Percentiles rank a stretch among this genome's conserved stretches.
phyloP scores from a whole-genome alignment of 2,797 vertebrate species.

The Scyliorhinus canicula region DNA sequence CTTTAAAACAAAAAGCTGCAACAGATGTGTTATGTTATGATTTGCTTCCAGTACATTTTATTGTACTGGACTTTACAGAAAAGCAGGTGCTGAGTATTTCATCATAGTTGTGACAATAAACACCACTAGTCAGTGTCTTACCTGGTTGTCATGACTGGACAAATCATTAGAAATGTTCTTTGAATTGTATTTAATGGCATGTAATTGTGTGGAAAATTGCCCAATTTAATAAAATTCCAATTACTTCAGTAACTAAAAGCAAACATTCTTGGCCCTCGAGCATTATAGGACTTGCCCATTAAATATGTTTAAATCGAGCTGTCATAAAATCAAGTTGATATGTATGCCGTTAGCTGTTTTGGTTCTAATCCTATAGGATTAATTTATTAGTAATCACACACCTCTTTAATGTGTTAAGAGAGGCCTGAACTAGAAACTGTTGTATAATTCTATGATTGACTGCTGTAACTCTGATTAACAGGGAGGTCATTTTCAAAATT shows the following conservation, averaged over 20 bases:
- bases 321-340: not conserved
- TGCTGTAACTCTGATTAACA: not conserved
- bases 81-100: not conserved
- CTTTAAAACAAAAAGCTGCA: not conserved
- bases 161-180: not conserved
- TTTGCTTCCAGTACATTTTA: not conserved
- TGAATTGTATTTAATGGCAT: not conserved
- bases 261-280: not conserved
- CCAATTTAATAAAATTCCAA: not conserved
- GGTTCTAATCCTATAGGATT: not conserved
- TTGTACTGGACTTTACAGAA: not conserved
- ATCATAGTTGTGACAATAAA: not conserved
- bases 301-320: not conserved
- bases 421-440: not conserved
- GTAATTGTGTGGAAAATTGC: not conserved
- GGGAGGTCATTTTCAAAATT: not conserved
- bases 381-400: not conserved
- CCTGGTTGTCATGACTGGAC: not conserved
- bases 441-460: not conserved
- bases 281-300: not conserved
- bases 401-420: not conserved
- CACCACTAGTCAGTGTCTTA: not conserved
- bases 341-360: not conserved
- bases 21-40: not conserved
- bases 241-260: not conserved